A percentile compares a stretch with the other conserved stretches of the same genome.
Evolutionary conservation across 2,113 vertebrate genomes (phyloP).

Genomic region (Nothoprocta pentlandii): DNA sequence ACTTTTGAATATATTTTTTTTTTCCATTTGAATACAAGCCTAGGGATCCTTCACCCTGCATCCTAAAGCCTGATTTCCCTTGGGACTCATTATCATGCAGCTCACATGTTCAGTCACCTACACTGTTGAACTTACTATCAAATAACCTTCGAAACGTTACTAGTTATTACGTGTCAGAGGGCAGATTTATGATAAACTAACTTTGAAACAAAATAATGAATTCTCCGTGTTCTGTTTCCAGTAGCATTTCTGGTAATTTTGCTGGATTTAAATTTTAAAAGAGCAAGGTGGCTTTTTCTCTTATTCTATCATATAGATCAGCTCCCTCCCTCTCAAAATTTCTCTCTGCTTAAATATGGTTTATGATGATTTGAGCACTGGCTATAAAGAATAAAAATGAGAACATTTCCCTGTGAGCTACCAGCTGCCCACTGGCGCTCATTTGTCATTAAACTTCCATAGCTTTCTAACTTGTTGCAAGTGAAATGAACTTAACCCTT

Average conservation of each 20-base stretch:
- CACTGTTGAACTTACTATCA: conserved; percentile 81
- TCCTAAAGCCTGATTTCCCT: conserved; percentile 79
- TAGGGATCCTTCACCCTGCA: conserved; percentile 68
- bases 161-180: conserved; percentile 80
- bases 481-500: conserved; percentile 58
- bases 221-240: conserved; percentile 59
- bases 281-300: conserved; percentile 60
- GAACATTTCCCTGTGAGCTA: conserved; percentile 47
- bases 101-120: conserved; percentile 80
- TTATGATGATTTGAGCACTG: conserved; percentile 45
- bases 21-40: conserved; percentile 75
- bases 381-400: conserved; percentile 63
- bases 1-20: conserved; percentile 73
- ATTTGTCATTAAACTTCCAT: conserved; percentile 48
- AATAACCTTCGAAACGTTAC: conserved; percentile 80
- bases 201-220: conserved; percentile 80
- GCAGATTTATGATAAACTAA: conserved; percentile 83
- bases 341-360: conserved; percentile 52
- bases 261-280: conserved; percentile 75
- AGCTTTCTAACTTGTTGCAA: conserved; percentile 27
- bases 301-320: conserved; percentile 46
- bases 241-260: conserved; percentile 70
- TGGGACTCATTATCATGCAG: conserved; percentile 78
- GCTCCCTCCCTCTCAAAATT: conserved; percentile 38
- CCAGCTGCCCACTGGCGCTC: conserved; percentile 33